These are phyloP conservation scores for Hylaea fasciaria DNA, from an alignment of 2,888 invertebrate genomes.

Conservation along the genomic window DNA sequence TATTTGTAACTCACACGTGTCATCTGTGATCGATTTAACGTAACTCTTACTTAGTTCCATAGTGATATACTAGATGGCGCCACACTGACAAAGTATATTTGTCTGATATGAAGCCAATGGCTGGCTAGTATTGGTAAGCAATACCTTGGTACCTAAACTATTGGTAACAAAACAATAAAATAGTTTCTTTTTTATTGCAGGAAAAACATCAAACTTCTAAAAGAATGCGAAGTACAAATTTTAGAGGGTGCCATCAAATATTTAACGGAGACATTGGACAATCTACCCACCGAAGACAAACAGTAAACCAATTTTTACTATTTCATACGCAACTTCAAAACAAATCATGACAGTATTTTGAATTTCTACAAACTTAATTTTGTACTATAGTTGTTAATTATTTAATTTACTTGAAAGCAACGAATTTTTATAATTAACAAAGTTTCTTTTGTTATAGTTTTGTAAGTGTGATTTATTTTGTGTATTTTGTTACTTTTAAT, in stretches of 20 bases:
- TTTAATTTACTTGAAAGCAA: conserved; percentile 47
- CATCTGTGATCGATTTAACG: background rate
- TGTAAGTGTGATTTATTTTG: conserved; percentile 28
- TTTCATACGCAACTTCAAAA: conserved; percentile 35
- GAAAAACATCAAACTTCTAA: conserved; percentile 71
- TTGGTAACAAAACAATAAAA: no score
- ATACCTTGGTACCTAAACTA: no score
- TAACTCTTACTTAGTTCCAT: no score
- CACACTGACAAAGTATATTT: no score
- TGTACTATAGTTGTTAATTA: conserved; percentile 38
- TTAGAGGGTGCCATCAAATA: conserved; percentile 74
- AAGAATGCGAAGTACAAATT: conserved; percentile 77
- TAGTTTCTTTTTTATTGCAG: conserved; percentile 61
- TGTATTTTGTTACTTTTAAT: conserved; percentile 46
- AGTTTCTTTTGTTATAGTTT: conserved; percentile 44
- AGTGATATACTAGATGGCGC: no score
- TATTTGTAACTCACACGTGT: no score
- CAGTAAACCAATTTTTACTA: conserved; percentile 40
- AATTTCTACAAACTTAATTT: conserved; percentile 38
- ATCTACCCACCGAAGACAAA: conserved; percentile 55
- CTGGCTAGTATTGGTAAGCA: no score
- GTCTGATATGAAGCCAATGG: no score
- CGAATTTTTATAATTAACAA: conserved; percentile 50
- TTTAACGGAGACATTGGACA: conserved; percentile 60
- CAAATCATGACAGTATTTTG: conserved; percentile 65